Evolutionary conservation across 2,888 invertebrate genomes (phyloP).

Genomic region (Plebejus anna): DNA sequence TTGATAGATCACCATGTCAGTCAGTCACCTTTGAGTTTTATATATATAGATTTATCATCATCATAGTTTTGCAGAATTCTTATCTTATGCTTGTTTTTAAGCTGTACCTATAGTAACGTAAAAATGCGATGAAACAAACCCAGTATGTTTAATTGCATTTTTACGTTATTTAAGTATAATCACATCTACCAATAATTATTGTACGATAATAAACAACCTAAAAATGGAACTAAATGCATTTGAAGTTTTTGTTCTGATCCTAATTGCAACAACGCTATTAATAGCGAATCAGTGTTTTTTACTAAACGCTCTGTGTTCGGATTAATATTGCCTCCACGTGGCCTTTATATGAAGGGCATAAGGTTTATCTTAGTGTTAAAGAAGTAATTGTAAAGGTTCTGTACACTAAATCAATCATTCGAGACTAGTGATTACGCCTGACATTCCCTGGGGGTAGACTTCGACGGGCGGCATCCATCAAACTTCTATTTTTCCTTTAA

Average conservation of each 20-base stretch:
- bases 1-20: no score
- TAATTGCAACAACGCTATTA: slow-evolving; percentile 23
- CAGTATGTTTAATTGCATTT: neutral
- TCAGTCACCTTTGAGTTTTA: no score
- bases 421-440: slow-evolving; percentile 44
- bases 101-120: no score
- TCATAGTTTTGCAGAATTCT: no score
- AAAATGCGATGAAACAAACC: no score
- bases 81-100: no score
- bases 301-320: neutral
- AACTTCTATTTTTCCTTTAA: slow-evolving; percentile 37
- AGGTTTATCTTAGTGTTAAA: neutral
- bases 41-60: no score
- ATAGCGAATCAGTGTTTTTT: slow-evolving; percentile 24
- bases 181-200: neutral
- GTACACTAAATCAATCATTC: slow-evolving; percentile 51
- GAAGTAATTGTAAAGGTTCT: slow-evolving; percentile 7
- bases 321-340: neutral
- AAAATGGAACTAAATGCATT: slow-evolving; percentile 4
- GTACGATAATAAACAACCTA: neutral
- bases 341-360: neutral
- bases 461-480: slow-evolving; percentile 51
- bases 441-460: slow-evolving; percentile 41
- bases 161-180: neutral
- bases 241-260: slow-evolving; percentile 13